Percentiles rank a stretch among this genome's conserved stretches.
Conservation (phyloP, 2,888 invertebrate genomes). For the Mythimna impura region DNA sequence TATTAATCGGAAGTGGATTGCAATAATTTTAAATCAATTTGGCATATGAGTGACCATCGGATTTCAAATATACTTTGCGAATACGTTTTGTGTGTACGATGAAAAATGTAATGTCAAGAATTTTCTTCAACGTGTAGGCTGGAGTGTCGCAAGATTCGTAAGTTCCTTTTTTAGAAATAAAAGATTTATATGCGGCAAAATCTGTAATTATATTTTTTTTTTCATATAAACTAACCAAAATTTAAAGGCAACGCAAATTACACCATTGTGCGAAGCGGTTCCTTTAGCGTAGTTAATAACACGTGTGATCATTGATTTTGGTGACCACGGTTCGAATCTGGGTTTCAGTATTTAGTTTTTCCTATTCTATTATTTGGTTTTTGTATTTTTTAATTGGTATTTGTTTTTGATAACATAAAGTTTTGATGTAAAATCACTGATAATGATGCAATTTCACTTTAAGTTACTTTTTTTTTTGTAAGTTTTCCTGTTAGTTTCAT, state of each 20-base stretch:
- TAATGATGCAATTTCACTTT: conserved; percentile 16
- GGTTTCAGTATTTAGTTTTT: conserved; percentile 44
- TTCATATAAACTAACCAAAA: conserved; percentile 35
- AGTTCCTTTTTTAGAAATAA: conserved; percentile 7
- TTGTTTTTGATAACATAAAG: not conserved
- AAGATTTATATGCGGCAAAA: rapidly evolving
- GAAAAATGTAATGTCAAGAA: conserved; percentile 45
- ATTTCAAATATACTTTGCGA: not conserved
- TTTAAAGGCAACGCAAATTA: conserved; percentile 59
- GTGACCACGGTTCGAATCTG: conserved; percentile 77
- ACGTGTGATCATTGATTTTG: conserved; percentile 67
- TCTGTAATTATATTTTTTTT: conserved; percentile 29
- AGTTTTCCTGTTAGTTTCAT: not conserved
- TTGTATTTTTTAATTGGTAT: conserved; percentile 28
- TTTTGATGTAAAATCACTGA: conserved; percentile 5
- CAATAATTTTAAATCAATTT: not conserved
- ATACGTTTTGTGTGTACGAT: conserved; percentile 15
- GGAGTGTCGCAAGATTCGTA: conserved; percentile 42
- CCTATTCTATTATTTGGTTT: conserved; percentile 44
- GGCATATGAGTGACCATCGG: not conserved
- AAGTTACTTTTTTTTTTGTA: not conserved
- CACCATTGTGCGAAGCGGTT: conserved; percentile 46
- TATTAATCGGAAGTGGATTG: conserved; percentile 3
- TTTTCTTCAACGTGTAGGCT: conserved; percentile 34
- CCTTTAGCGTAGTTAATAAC: conserved; percentile 67